phyloP scores from a whole-genome alignment of 2,113 vertebrate genomes.

The Hiodon alosoides region DNA sequence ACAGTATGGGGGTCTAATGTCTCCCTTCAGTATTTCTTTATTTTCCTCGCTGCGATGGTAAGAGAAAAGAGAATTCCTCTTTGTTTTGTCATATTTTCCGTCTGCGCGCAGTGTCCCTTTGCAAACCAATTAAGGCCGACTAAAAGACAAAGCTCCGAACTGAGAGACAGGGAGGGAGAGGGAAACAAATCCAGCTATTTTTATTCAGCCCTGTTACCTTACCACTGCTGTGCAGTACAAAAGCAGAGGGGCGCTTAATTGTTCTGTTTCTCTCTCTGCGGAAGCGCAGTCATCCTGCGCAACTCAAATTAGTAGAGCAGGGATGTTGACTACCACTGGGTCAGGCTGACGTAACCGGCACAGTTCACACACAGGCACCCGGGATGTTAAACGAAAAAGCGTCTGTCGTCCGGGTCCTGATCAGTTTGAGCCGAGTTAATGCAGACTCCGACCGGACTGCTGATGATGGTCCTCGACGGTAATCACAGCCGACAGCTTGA shows the following conservation, averaged over 20 bases:
- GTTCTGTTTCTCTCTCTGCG: too few relatives aligned
- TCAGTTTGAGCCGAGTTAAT: background rate
- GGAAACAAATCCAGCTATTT: background rate
- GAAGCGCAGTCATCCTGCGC: too few relatives aligned
- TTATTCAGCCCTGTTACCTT: background rate
- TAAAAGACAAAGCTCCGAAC: background rate
- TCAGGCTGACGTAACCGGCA: too few relatives aligned
- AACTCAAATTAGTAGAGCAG: too few relatives aligned
- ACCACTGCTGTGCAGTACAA: background rate
- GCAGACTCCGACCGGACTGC: background rate
- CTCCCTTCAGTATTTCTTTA: background rate
- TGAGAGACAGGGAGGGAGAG: background rate
- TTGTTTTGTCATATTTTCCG: background rate
- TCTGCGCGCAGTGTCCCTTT: background rate
- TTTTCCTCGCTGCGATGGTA: background rate
- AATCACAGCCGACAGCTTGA: conserved; percentile 46
- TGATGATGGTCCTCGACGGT: conserved; percentile 37
- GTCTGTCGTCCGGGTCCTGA: too few relatives aligned
- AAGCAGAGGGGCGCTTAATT: background rate
- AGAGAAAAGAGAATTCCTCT: background rate
- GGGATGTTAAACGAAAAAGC: too few relatives aligned
- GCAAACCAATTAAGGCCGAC: background rate
- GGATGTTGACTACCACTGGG: too few relatives aligned
- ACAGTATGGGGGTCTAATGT: background rate
- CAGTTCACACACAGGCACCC: too few relatives aligned